Conservation (phyloP, 2,797 vertebrate species). For the Spinibarbus caldwelli region DNA sequence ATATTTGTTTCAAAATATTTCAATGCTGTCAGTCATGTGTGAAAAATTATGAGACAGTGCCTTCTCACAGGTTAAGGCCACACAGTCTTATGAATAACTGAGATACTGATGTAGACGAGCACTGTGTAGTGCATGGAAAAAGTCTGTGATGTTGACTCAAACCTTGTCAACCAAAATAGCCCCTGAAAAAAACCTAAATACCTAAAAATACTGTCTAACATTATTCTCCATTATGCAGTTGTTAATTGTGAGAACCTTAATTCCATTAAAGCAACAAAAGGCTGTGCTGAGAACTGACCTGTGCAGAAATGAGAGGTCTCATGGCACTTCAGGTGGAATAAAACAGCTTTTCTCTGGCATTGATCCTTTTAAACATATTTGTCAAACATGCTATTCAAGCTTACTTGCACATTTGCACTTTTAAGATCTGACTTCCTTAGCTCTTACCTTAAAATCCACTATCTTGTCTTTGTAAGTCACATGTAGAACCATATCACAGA, state of each 20-base stretch:
- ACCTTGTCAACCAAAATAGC: neutral
- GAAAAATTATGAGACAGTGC: neutral
- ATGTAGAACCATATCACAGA: slow-evolving; percentile 82
- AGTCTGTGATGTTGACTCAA: neutral
- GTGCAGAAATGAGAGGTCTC: neutral
- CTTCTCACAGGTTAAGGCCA: neutral
- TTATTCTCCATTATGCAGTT: neutral
- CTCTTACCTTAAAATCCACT: slow-evolving; percentile 79
- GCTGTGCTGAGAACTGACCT: neutral
- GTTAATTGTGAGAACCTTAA: too few relatives aligned
- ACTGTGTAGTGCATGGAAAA: neutral
- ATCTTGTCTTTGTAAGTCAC: slow-evolving; percentile 78
- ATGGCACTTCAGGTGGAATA: neutral
- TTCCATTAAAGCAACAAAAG: neutral
- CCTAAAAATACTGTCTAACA: neutral
- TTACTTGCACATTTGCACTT: neutral
- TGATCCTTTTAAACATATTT: neutral
- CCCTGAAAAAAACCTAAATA: neutral
- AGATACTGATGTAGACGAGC: neutral
- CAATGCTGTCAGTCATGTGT: neutral
- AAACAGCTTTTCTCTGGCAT: neutral
- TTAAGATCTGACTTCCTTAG: too few relatives aligned
- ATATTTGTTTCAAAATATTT: neutral
- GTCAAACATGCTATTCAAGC: neutral
- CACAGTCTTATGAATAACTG: neutral